Evolutionary conservation across 2,888 invertebrate species (phyloP), one percentile per base, ranked within the genome.

Genomic region (Megastigmus dorsalis): DNA sequence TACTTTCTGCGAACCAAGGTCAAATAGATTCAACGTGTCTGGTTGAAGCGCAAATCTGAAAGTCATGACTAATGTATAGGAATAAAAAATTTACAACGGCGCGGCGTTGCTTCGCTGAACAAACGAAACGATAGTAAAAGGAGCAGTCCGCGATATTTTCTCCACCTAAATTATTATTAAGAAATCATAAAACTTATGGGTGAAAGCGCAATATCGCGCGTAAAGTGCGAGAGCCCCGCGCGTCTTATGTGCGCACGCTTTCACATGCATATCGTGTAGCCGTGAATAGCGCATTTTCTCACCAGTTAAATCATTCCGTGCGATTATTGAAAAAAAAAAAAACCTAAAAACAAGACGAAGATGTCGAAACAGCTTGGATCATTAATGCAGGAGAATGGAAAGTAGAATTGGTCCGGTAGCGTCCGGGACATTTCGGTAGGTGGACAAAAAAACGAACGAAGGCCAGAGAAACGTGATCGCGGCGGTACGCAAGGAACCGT

Each of bases 261-360:
- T 63, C 71, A 20, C 71, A 38, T 10, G 36, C 28, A 30, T 18
- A n/a, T 10, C 26, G 30, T 4, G 30, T 55, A n/a, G 30, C 43
- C n/a, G 30, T 3, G 28, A 52, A 36, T 26, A 20, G 15, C n/a
- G 36, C 41, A 36, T 60, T 73, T 72, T 73, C 73, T 67, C 73
- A 73, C n/a, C 73, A 66, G 50, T 72, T 3, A 13, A 18, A n/a
- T n/a, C n/a, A 15, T 10, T 9, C 7, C n/a, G 13, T 38, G 3
- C 41, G n/a, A n/a, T 41, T 3, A 3, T 45, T 20, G 41, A 13
- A n/a, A 26, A 13, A 50, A 20, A 50, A 13, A 43, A 20, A 23
- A n/a, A 28, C 26, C 13, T 30, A 48, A 28, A 62, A 33, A 41
- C n/a, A n/a, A n/a, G n/a, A n/a, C n/a, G n/a, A n/a, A n/a, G n/a